These are phyloP conservation scores for Meloidogyne floridensis DNA, from an alignment of 1,140 invertebrate species.

Conservation along the genomic window DNA sequence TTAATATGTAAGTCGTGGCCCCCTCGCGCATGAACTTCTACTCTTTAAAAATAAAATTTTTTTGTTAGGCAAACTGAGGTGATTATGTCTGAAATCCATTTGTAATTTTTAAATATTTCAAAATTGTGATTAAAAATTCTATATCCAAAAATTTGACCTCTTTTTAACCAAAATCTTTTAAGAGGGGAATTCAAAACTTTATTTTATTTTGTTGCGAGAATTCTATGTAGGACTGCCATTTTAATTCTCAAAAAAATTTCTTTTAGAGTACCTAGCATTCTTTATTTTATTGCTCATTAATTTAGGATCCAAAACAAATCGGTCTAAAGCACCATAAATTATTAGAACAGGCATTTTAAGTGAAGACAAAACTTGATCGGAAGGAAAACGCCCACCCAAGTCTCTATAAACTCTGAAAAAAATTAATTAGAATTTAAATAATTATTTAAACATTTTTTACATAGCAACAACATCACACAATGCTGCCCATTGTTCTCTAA, in stretches of 20 bases:
- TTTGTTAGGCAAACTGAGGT: not conserved
- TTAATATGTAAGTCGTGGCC: constrained; percentile 63
- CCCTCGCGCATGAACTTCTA: constrained; percentile 62
- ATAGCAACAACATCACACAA: constrained; percentile 61
- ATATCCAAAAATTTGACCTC: too few relatives aligned
- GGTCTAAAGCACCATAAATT: constrained; percentile 58
- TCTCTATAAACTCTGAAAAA: constrained; percentile 58
- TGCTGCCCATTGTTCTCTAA: constrained; percentile 62
- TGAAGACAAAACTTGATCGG: constrained; percentile 50
- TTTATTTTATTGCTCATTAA: constrained; percentile 51
- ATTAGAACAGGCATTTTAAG: constrained; percentile 59
- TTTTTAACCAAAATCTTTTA: too few relatives aligned
- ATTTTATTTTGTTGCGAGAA: too few relatives aligned
- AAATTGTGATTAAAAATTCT: too few relatives aligned
- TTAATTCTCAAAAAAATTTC: not conserved
- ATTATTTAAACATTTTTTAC: constrained; percentile 32
- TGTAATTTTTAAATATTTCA: too few relatives aligned
- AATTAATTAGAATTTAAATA: not conserved
- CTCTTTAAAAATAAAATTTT: constrained; percentile 46
- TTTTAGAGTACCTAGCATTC: constrained; percentile 37
- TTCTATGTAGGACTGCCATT: too few relatives aligned
- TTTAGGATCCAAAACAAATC: constrained; percentile 62
- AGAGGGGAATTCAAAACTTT: too few relatives aligned
- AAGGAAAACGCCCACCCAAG: constrained; percentile 62
- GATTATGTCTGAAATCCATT: too few relatives aligned